Base-by-base conservation (phyloP, 1,140 invertebrate species). In the Wiebesia pumilae region DNA sequence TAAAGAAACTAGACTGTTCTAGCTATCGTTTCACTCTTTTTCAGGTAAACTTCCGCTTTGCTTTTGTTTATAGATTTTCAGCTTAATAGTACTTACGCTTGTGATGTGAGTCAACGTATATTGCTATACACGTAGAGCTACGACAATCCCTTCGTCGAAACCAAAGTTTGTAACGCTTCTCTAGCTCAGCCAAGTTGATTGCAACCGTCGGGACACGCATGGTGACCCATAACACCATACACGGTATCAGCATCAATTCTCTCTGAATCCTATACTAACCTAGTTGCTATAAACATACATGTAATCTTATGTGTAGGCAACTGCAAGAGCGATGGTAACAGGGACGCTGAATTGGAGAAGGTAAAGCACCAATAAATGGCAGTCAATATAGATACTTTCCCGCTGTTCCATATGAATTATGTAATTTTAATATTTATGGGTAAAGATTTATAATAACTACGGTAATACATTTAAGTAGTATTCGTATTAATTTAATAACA, bases 241-340 rank as follows among this genome's bases (percentile, higher is more conserved):
- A 33, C 30, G 21, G 69, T 19, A 71, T 35, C 33, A 12, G 19
- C 35, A 71, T 38, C 30, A 19, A 21, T 35, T 38, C 35, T 51
- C 73, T 47, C 21, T 10, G 35, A 77, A 77, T 77, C 43, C 27
- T 47, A 14, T 30, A 30, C 40, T 43, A 43, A 14, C 73, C 12
- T 30, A 3, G 12, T 38, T 1, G 21, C 35, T 27, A 51, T 86
- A 88, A 89, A 90, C 89, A 87, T 84, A 79, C 88, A 85, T 90
- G 88, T 88, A 88, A 90, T 89, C 87, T 87, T 84, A 79, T 85
- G 69, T 38, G 21, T 71, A 38, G 33, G 35, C 12, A 24, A 71
- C 4, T 71, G 30, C 67, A 16, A 69, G 10, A 69, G 67, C 30
- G 30, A 4, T 6, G 19, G 33, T 27, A 27, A 24, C 58, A 27